These are phyloP conservation scores for Helicoverpa assulta DNA, from an alignment of 2,888 invertebrate genomes.

Conservation along the genomic window DNA sequence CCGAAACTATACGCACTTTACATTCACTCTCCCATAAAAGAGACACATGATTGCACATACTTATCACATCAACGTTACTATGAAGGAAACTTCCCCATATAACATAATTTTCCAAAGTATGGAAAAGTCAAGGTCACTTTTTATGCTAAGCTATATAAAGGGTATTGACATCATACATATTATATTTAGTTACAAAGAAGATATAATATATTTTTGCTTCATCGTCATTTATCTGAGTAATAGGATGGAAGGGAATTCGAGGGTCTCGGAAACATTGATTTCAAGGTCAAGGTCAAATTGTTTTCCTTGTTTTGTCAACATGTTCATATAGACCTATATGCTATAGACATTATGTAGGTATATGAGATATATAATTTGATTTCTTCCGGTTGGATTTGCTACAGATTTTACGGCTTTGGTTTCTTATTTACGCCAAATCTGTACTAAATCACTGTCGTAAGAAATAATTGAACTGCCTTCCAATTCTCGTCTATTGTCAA, in stretches of 20 bases:
- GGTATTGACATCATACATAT: conserved; percentile 28
- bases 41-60: conserved; percentile 14
- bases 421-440: too few species aligned
- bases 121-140: conserved; percentile 45
- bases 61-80: conserved; percentile 30
- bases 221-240: conserved; percentile 33
- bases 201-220: conserved; percentile 20
- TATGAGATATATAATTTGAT: too few species aligned
- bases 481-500: too few species aligned
- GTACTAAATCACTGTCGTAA: too few species aligned
- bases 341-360: too few species aligned
- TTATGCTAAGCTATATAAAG: conserved; percentile 23
- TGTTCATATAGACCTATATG: not conserved
- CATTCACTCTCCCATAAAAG: conserved; percentile 33
- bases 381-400: not conserved
- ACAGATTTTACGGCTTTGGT: too few species aligned
- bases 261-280: not conserved
- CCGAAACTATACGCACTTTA: not conserved
- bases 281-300: conserved; percentile 33
- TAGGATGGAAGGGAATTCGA: conserved; percentile 29
- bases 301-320: conserved; percentile 6
- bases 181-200: conserved; percentile 1
- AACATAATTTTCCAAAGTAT: conserved; percentile 7
- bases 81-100: not conserved
- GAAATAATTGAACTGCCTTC: too few species aligned